These are phyloP conservation scores for Choristoneura fumiferana DNA, from an alignment of 1,140 invertebrate species.

Conservation along the genomic window DNA sequence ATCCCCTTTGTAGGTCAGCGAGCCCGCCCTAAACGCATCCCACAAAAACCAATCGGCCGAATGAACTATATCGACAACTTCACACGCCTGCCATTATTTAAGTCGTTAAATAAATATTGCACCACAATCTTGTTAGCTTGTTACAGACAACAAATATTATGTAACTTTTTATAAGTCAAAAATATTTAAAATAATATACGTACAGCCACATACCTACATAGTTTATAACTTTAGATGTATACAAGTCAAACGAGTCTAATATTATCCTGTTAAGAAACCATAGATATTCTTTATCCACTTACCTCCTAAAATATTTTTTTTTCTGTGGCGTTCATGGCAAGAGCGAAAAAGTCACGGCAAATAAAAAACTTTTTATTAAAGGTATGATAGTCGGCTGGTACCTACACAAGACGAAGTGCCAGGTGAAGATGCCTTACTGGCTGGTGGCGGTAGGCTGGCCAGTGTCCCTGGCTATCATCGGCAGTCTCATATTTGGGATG, in stretches of 20 bases:
- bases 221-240: no score
- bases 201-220: no score
- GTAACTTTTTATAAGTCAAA: no score
- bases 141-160: background rate
- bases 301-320: no score
- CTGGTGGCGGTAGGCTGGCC: constrained; percentile 81
- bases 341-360: no score
- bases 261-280: no score
- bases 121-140: background rate
- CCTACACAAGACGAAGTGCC: constrained; percentile 84
- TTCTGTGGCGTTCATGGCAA: no score
- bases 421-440: constrained; percentile 81
- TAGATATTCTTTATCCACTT: no score
- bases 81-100: constrained; percentile 6
- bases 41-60: constrained; percentile 30
- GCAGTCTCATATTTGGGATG: constrained; percentile 87
- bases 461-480: constrained; percentile 79
- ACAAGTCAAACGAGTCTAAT: no score
- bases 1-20: constrained; percentile 29
- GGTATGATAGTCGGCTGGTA: constrained; percentile 88
- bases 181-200: no score
- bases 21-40: constrained; percentile 27
- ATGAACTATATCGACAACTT: constrained; percentile 36
- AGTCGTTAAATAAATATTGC: no score
- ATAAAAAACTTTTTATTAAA: constrained; percentile 41